Evolutionary conservation across 1,140 invertebrate species (phyloP).

Genomic region (Berghia stephanieae): DNA sequence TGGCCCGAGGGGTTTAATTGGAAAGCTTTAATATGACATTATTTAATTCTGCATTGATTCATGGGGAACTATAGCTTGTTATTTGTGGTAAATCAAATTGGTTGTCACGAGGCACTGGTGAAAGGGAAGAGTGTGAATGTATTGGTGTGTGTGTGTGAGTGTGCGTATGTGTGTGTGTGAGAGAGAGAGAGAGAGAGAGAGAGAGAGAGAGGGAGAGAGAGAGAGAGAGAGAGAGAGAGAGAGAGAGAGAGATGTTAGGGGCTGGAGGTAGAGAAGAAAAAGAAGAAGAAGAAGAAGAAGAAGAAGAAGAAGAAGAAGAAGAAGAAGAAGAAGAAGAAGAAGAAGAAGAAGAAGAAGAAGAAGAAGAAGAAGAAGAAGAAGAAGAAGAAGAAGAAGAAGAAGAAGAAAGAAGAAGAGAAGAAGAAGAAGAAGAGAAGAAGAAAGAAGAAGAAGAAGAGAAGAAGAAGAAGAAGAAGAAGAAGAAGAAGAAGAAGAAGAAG

Average conservation of each 20-base stretch:
- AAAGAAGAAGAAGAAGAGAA: background rate
- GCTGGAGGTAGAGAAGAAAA: background rate
- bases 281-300: background rate
- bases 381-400: constrained; percentile 5
- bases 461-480: background rate
- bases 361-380: background rate
- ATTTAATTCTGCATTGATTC: too few species aligned
- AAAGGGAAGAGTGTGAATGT: too few species aligned
- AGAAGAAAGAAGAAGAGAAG: background rate
- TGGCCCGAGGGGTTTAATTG: too few species aligned
- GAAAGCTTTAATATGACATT: too few species aligned
- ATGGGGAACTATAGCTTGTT: too few species aligned
- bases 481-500: background rate
- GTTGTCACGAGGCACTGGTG: too few species aligned
- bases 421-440: background rate
- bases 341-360: background rate
- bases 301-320: constrained; percentile 1
- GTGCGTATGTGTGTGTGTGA: too few species aligned
- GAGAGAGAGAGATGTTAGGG: background rate
- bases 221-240: background rate
- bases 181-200: constrained; percentile 10
- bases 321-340: constrained; percentile 2
- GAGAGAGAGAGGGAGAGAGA: background rate
- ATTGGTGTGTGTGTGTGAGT: too few species aligned
- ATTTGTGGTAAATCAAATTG: too few species aligned